These are phyloP conservation scores for Xiphorhynchus elegans DNA, from an alignment of 2,113 vertebrate species.

Conservation along the genomic window DNA sequence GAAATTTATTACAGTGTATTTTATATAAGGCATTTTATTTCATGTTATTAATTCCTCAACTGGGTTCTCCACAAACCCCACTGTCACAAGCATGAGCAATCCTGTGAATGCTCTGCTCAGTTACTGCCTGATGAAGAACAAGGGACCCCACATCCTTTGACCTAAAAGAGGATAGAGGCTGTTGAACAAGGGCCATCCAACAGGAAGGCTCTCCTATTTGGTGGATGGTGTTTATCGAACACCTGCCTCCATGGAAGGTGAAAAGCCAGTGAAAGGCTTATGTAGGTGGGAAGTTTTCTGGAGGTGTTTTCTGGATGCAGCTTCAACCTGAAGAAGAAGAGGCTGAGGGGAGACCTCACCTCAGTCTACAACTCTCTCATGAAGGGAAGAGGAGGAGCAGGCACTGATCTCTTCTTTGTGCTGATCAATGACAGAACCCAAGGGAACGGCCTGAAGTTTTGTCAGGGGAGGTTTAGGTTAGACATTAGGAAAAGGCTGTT, in stretches of 20 bases:
- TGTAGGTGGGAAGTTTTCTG: not conserved
- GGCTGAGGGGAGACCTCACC: not conserved
- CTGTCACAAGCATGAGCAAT: accelerated
- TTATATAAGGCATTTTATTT: not conserved
- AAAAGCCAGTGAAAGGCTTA: not conserved
- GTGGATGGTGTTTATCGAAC: not conserved
- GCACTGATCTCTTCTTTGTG: not conserved
- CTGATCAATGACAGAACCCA: not conserved
- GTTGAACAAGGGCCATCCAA: not conserved
- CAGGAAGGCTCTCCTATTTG: not conserved
- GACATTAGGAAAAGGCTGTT: not conserved
- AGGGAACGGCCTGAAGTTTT: not conserved
- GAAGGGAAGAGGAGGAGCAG: not conserved
- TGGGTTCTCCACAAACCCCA: not conserved
- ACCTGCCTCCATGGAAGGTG: not conserved
- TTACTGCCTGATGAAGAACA: not conserved
- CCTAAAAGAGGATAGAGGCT: not conserved
- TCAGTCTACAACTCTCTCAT: not conserved
- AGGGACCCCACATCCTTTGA: not conserved
- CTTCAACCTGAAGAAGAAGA: not conserved
- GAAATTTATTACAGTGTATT: not conserved
- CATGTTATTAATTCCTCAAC: not conserved
- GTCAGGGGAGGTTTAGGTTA: not conserved
- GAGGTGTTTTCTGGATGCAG: not conserved
- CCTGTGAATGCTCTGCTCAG: not conserved